Base-by-base conservation (phyloP, 2,888 invertebrate species). In the Aphidoletes aphidimyza region DNA sequence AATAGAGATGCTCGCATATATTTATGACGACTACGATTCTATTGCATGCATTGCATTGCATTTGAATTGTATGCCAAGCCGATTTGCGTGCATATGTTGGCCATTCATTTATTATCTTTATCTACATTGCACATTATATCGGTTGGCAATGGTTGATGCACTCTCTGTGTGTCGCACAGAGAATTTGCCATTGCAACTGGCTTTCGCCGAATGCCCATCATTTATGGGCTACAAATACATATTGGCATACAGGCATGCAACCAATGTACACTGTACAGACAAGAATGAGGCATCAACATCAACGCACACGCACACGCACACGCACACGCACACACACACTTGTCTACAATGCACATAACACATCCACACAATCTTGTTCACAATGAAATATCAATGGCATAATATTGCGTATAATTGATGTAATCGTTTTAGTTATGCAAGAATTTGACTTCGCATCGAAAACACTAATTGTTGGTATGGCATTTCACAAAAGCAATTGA, bases 361-460 rank as follows among this genome's bases (percentile, higher is more conserved):
- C n/a, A n/a, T n/a, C n/a, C 69, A 69, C 30, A 69, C 22, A 42
- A 69, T 69, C 69, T 69, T 69, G 69, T 69, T 30, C 69, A 69
- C 30, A 69, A 69, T 69, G 54, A 54, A 54, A 54, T 54, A 54
- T 54, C 54, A 54, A 54, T 54, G 54, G 54, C 54, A 54, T 47
- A 54, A 54, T 54, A 54, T 54, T 54, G 69, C 69, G 69, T 30
- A 69, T 69, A 69, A 69, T 69, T 69, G 69, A 6, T 14, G 34
- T 69, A 69, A 69, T 69, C 69, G 69, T 26, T 69, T 69, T 30
- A 69, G 69, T 69, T 69, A 69, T 69, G 69, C 69, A 69, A 69
- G 69, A 69, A 69, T 69, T 69, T 69, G 69, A 69, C 30, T 69
- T 69, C n/a, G 69, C 69, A 69, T 69, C 69, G 30, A 69, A 69